Evolutionary conservation across 2,888 invertebrate genomes (phyloP).

Genomic region (Drosophila algonquin): DNA sequence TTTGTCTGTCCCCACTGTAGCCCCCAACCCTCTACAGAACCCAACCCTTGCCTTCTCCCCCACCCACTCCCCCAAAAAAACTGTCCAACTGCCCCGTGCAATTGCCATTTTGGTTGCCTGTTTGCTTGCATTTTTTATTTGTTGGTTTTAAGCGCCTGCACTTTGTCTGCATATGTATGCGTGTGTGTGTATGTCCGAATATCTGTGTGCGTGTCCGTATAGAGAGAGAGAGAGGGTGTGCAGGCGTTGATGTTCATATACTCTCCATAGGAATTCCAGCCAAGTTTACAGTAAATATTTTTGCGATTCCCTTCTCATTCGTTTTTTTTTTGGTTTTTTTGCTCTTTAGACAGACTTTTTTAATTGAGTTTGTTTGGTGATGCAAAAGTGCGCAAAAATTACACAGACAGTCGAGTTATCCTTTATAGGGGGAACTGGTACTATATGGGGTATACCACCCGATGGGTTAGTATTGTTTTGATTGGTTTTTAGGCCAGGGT

Average conservation of each 20-base stretch:
- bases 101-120: slow-evolving; percentile 75
- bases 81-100: slow-evolving; percentile 56
- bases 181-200: neutral
- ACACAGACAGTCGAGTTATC: slow-evolving; percentile 59
- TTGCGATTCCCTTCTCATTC: slow-evolving; percentile 58
- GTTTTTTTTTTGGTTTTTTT: neutral
- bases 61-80: slow-evolving; percentile 1
- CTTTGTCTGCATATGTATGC: slow-evolving; percentile 48
- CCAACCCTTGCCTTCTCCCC: neutral
- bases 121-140: slow-evolving; percentile 77
- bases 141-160: slow-evolving; percentile 76
- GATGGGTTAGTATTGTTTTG: slow-evolving; percentile 61
- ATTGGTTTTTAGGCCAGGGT: slow-evolving; percentile 64
- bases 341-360: slow-evolving; percentile 68
- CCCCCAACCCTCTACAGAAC: neutral
- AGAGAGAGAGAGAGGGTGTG: neutral
- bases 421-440: neutral
- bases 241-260: slow-evolving; percentile 66
- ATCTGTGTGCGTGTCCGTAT: neutral
- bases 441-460: slow-evolving; percentile 8
- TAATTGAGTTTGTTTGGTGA: slow-evolving; percentile 79
- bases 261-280: slow-evolving; percentile 41
- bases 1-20: slow-evolving; percentile 40
- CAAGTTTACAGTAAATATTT: slow-evolving; percentile 77
- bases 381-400: slow-evolving; percentile 79